Percentiles rank a stretch among this genome's conserved stretches.
Conservation (phyloP, 2,888 invertebrate species). For the Norana najaformis region DNA sequence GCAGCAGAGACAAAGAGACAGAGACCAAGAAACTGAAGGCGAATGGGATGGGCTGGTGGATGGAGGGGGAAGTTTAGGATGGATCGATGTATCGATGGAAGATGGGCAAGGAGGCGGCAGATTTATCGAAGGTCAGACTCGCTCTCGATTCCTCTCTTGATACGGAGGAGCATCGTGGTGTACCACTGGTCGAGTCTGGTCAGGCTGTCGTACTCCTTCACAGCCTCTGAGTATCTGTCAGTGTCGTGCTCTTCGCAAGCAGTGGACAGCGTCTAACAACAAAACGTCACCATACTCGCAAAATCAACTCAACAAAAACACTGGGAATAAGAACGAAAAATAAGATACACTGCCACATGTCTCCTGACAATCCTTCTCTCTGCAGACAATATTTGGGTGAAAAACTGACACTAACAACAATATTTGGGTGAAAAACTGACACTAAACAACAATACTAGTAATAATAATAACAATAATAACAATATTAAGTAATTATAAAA, state of each 20-base stretch:
- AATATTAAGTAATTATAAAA: too few species aligned
- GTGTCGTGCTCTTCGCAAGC: conserved; percentile 93
- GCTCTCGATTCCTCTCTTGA: conserved; percentile 75
- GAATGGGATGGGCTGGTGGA: background rate
- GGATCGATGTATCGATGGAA: background rate
- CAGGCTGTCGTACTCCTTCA: conserved; percentile 91
- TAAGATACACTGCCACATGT: too few species aligned
- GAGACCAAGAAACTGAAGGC: too few species aligned
- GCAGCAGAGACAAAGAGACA: background rate
- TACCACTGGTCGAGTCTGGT: conserved; percentile 97
- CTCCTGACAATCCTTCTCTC: too few species aligned
- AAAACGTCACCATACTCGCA: background rate
- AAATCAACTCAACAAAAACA: background rate
- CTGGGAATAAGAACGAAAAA: background rate
- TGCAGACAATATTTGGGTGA: too few species aligned
- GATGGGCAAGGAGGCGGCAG: background rate
- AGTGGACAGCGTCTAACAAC: conserved; percentile 78
- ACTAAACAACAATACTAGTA: too few species aligned
- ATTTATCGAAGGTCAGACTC: conserved; percentile 55
- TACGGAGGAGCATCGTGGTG: conserved; percentile 88
- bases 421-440: too few species aligned
- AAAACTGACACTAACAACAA: too few species aligned
- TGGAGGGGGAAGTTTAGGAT: background rate
- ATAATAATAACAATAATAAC: too few species aligned
- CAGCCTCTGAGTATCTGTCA: conserved; percentile 91